These are phyloP conservation scores for Andricus curvator DNA, from an alignment of 2,888 invertebrate genomes.

Conservation along the genomic window DNA sequence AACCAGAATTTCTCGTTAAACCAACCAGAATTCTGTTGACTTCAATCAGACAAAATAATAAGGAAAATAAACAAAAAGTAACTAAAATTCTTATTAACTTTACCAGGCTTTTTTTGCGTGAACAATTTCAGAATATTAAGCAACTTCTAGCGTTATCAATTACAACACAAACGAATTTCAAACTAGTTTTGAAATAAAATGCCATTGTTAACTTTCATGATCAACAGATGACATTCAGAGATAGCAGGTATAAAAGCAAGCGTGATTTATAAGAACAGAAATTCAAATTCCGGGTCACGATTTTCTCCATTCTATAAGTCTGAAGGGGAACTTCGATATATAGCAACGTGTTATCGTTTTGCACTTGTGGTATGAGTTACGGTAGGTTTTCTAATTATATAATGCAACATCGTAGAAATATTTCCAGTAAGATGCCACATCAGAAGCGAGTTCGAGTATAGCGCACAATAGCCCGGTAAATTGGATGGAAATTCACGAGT, in stretches of 20 bases:
- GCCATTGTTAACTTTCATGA: neutral
- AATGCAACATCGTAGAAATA: neutral
- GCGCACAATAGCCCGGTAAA: conserved; percentile 47
- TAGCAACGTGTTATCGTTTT: neutral
- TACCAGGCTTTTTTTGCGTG: too few relatives aligned
- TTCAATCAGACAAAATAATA: too few relatives aligned
- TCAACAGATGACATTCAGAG: neutral
- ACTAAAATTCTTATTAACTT: too few relatives aligned
- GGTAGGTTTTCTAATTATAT: conserved; percentile 11
- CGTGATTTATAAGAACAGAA: neutral
- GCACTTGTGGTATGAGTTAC: neutral
- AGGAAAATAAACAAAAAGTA: too few relatives aligned
- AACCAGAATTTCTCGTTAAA: too few relatives aligned
- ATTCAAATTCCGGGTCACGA: neutral
- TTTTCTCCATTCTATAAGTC: neutral
- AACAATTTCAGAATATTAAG: neutral
- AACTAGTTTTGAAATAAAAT: neutral
- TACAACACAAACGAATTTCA: neutral
- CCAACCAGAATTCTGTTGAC: too few relatives aligned
- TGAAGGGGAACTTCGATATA: neutral
- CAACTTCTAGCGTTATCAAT: neutral
- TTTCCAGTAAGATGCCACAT: neutral
- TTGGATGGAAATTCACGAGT: conserved; percentile 55
- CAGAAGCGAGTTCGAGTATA: conserved; percentile 6
- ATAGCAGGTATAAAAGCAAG: neutral